Base-by-base conservation (phyloP, 2,888 invertebrate genomes). In the Xestia rhomboidea region DNA sequence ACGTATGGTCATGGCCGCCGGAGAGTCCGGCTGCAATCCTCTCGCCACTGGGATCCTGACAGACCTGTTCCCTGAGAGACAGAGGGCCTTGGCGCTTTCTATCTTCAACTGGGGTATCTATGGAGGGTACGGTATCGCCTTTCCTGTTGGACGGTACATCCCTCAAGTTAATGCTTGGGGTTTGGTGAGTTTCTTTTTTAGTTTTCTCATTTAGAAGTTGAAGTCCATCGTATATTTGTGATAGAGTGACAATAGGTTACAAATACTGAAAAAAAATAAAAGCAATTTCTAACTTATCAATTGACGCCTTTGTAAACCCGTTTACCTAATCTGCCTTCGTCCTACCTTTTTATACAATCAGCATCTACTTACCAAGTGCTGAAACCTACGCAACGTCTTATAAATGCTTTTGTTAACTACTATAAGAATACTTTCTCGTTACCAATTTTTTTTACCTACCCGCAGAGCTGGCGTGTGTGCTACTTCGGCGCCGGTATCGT, bases 81-180 rank as follows among this genome's bases (percentile, higher is more conserved):
- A 98, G 90, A 97, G 99, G 76, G 99, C 98, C 1, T 94, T 99
- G 63, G 99, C 99, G 24, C 98, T 99, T 97, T 99, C 99, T 1
- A 98, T 99, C 82, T 99, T 99, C 97, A 99, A 99, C 94, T 99
- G 99, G 99, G 99, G 99, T 21, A 99, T 99, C 87, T 99, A 99
- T 91, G 98, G 99, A 51, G 99, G 99, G 5, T 99, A 99, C 89
- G 99, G 99, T 67, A 98, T 99, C 84, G 98, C 99, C 0, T 99
- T 99, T 92, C 99, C 99, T 0, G 98, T 99, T 10, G 99, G 99
- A 0, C 97, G 99, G 87, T 99, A 99, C 89, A 97, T 99, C 24
- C 98, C 99, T 1, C 96, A 97, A 46, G 85, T 98, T 63, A 98
- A 99, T 89, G 97, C 98, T 79, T 98, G 98, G 97, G 97, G 97